Evolutionary conservation across 2,797 vertebrate genomes (phyloP), one percentile per base, ranked within the genome.

Genomic region (Oophaga sylvatica): DNA sequence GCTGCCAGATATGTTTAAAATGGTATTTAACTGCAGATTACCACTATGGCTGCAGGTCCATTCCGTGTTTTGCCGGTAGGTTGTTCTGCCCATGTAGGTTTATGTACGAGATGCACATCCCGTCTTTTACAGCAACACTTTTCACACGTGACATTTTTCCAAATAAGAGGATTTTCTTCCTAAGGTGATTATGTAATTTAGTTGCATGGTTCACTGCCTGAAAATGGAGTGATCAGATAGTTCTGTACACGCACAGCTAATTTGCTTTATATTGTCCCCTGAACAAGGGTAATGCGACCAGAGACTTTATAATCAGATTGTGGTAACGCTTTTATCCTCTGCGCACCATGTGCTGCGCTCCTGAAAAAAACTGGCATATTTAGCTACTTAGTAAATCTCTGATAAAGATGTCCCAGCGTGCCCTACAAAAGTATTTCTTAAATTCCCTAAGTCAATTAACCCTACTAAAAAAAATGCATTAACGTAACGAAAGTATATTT

Each of bases 151-250:
- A 85, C 73, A 65, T 85, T 81, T 87, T 87, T 82, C 41, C 20
- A 20, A 67, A 67, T 83, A 87, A 87, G 86, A 67, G 45, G 86
- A 77, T 83, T 87, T 76, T 57, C 59, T 35, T 12, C 71, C 31
- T 87, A 82, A 83, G 80, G 53, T 76, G 70, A 77, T 87, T 87
- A 87, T 77, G 62, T 77, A 13, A 87, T 53, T 87, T 78, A 83
- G 86, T 67, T 68, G 45, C 68, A 22, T 57, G 86, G 59, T 83
- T 87, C 79, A 57, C 68, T 87, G 86, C 41, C 85, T 73, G 29
- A 70, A 57, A 41, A 65, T 84, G 83, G 73, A 31, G 63, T 77
- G 83, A 77, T 85, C 73, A 67, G 41, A 29, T 77, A 76, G 83
- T 85, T 65, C 83, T 65, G n/a, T 56, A 19, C 73, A 56, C 29